Percentiles rank a stretch among this genome's conserved stretches.
Evolutionary conservation across 2,113 vertebrate genomes (phyloP).

Genomic region (Melanerpes formicivorus): DNA sequence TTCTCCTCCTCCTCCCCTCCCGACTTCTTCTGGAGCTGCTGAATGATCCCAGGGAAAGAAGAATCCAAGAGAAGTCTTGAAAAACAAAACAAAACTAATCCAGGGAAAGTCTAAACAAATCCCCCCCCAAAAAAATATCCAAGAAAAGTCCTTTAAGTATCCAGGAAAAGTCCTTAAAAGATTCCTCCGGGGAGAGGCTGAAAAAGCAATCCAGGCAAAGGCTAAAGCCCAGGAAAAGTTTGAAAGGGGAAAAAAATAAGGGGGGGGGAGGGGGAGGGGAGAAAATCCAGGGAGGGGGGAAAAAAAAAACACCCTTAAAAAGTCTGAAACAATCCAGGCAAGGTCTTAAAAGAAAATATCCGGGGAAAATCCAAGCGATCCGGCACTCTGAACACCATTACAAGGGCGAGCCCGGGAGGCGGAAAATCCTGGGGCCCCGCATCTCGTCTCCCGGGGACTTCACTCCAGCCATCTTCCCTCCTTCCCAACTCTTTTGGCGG

Average conservation of each 20-base stretch:
- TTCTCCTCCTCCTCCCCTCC: background rate
- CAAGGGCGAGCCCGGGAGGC: slow-evolving; percentile 17
- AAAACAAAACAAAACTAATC: background rate
- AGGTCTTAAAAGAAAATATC: background rate
- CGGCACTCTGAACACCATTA: slow-evolving; percentile 11
- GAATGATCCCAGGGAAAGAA: background rate
- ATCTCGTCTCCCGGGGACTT: background rate
- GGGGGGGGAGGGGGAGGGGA: background rate
- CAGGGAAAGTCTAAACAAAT: background rate
- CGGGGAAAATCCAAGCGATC: background rate
- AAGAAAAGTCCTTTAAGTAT: background rate
- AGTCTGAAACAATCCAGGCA: background rate
- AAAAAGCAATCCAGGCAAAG: background rate
- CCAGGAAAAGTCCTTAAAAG: background rate
- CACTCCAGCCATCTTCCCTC: slow-evolving; percentile 48
- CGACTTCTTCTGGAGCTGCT: background rate
- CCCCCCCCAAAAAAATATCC: too few relatives aligned
- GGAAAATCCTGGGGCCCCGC: slow-evolving; percentile 45
- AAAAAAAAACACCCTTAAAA: too few relatives aligned
- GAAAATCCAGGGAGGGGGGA: background rate
- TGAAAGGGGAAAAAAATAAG: background rate
- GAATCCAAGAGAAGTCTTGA: background rate
- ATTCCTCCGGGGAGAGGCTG: background rate
- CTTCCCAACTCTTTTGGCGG: slow-evolving; percentile 51
- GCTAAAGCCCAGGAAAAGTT: background rate